Conservation (phyloP, 2,797 vertebrate genomes). For the Eupleurogrammus muticus region DNA sequence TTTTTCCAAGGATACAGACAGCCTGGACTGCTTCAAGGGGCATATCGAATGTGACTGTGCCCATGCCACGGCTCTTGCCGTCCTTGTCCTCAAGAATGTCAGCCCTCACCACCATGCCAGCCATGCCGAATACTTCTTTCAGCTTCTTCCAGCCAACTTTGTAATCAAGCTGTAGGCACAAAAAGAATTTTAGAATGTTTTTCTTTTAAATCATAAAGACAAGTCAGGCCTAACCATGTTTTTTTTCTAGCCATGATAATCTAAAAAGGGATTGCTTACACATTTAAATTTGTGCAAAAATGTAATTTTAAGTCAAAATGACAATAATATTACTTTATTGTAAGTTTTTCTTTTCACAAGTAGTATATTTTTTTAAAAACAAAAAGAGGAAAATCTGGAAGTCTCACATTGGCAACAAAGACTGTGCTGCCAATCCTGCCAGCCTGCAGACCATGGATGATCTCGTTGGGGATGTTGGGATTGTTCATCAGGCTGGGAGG, state of each 20-base stretch:
- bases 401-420: slow-evolving; percentile 95
- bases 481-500: slow-evolving; percentile 96
- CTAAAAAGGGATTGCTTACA: no score
- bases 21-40: slow-evolving; percentile 98
- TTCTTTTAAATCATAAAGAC: not conserved
- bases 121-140: slow-evolving; percentile 98
- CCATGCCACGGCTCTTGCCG: slow-evolving; percentile 96
- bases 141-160: slow-evolving; percentile 99
- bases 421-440: slow-evolving; percentile 95
- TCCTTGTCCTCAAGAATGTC: slow-evolving; percentile 98
- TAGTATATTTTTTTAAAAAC: not conserved
- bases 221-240: not conserved
- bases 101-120: slow-evolving; percentile 90
- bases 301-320: not conserved
- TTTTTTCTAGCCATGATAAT: no score
- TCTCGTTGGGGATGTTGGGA: slow-evolving; percentile 95
- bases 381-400: not conserved
- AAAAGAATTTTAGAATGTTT: not conserved
- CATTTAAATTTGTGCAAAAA: no score
- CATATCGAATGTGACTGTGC: slow-evolving; percentile 96
- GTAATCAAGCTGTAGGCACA: slow-evolving; percentile 91
- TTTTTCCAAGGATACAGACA: slow-evolving; percentile 93
- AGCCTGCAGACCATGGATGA: slow-evolving; percentile 96
- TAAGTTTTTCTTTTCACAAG: not conserved
- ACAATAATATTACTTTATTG: not conserved